Evolutionary conservation across 2,888 invertebrate species (phyloP), one percentile per base, ranked within the genome.

Genomic region (Amphiduros pacificus): DNA sequence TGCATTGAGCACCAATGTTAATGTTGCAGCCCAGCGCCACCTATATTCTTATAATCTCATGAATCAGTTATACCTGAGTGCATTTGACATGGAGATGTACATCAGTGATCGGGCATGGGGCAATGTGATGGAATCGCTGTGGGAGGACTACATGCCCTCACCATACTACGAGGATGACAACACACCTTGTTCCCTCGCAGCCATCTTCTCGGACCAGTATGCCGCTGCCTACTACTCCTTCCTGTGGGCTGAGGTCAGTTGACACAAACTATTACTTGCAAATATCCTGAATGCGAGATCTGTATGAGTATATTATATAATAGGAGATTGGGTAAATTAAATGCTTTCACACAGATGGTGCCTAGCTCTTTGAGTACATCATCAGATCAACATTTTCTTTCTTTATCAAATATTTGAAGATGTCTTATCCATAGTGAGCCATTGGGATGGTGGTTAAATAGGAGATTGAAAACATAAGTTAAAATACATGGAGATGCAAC

Each of bases 201-300:
- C 90, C 66, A 91, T 96, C 63, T 89, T 96, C 75, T 88, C 88
- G 6, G 92, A 91, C 64, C 90, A 91, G 73, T 91, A 90, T 88
- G 90, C 89, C 0, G 94, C 92, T 0, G 91, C 92, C 0, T 92
- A 93, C 78, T 97, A 91, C 79, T 81, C 92, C 59, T 87, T 89
- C 75, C 80, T 92, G 20, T 95, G 95, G 93, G 90, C 94, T 1
- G 75, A 82, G 76, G 82, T 83, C 5, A 36, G 61, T 49, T 14
- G 11, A 9, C 11, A 27, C 26, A 9, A 17, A 11, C 11, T 9
- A 9, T 9, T 27, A 48, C 22, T 48, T 22, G 6, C 49, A 48
- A 22, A n/a, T 11, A n/a, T n/a, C 20, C 17, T 49, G 14, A 20
- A 9, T 11, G 36, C 36, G 17, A 9, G 36, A 36, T 36, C 11